These are phyloP conservation scores for Uropsilus gracilis DNA, from an alignment of 2,113 vertebrate species.

Conservation along the genomic window DNA sequence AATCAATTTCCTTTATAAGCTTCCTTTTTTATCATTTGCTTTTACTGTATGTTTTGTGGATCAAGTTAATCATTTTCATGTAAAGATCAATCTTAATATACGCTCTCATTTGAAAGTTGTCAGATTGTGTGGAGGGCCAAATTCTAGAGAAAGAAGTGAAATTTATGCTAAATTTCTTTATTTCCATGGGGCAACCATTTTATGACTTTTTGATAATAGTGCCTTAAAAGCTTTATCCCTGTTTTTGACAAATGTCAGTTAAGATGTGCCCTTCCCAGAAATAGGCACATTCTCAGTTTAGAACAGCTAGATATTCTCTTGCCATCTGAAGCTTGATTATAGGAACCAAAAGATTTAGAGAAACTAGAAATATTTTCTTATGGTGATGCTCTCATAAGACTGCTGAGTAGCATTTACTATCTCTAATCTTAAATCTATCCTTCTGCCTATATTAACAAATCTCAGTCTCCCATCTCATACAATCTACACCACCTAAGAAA, in stretches of 20 bases:
- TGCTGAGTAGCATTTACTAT: neutral
- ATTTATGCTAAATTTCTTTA: neutral
- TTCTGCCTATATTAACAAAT: neutral
- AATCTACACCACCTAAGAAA: neutral
- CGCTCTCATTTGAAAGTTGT: constrained; percentile 78
- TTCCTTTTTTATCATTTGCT: constrained; percentile 80
- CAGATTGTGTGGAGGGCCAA: neutral
- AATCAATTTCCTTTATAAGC: constrained; percentile 86
- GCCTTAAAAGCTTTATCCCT: neutral
- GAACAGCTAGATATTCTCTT: neutral
- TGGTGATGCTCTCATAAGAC: neutral
- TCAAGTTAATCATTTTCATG: constrained; percentile 74
- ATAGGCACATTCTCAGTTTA: neutral
- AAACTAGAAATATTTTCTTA: neutral
- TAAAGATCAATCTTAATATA: constrained; percentile 83
- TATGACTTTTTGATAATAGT: neutral
- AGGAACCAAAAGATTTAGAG: neutral
- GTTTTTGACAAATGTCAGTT: neutral
- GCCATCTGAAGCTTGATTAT: neutral
- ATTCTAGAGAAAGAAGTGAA: neutral
- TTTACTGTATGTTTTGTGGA: constrained; percentile 72
- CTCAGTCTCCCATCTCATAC: neutral
- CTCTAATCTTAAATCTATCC: neutral
- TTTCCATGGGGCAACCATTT: neutral
- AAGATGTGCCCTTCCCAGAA: neutral